Conservation (phyloP, 2,888 invertebrate genomes). For the Drosophila emarginata region DNA sequence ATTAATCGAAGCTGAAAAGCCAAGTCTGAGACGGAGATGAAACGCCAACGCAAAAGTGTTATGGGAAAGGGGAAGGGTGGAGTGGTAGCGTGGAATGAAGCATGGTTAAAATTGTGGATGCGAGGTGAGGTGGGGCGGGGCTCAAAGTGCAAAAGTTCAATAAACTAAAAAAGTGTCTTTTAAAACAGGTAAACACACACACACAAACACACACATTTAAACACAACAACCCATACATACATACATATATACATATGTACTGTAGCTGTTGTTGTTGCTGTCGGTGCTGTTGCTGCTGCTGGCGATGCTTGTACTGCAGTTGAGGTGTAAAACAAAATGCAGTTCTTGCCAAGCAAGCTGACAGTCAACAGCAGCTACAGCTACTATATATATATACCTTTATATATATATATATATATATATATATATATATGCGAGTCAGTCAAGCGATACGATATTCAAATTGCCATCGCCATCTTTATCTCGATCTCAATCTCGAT, state of each 20-base stretch:
- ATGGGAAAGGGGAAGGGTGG: conserved; percentile 31
- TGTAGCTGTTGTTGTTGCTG: neutral
- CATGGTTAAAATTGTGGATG: conserved; percentile 3
- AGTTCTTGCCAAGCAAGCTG: conserved; percentile 61
- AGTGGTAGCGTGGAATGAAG: conserved; percentile 12
- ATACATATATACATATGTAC: too few species aligned
- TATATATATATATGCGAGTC: neutral
- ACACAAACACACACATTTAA: conserved; percentile 30
- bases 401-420: neutral
- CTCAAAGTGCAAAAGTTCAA: conserved; percentile 75
- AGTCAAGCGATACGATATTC: conserved; percentile 2
- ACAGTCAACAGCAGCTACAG: conserved; percentile 15
- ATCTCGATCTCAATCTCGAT: conserved; percentile 11
- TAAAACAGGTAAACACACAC: conserved; percentile 56
- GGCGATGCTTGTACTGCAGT: conserved; percentile 22
- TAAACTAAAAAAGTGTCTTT: conserved; percentile 72
- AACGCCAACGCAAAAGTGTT: conserved; percentile 54
- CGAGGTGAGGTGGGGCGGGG: conserved; percentile 37
- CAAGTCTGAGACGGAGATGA: conserved; percentile 12
- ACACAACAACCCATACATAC: neutral
- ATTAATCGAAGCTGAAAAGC: conserved; percentile 12
- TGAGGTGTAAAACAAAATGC: conserved; percentile 52
- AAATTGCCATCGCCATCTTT: neutral
- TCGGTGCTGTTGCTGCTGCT: conserved; percentile 17
- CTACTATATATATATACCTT: neutral